These are phyloP conservation scores for Boloria euphrosyne DNA, from an alignment of 2,888 invertebrate species.

Conservation along the genomic window DNA sequence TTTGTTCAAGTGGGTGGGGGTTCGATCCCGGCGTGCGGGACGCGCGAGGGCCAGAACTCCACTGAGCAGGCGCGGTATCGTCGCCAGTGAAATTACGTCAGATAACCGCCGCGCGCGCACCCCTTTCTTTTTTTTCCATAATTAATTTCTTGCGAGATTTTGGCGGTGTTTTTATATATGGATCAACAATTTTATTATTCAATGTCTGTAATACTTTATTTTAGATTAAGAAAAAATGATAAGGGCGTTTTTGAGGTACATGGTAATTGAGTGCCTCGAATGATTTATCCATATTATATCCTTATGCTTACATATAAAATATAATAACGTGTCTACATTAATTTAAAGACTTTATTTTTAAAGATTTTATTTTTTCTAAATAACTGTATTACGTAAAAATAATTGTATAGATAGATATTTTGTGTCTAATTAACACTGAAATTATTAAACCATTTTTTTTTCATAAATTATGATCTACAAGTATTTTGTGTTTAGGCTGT, in stretches of 20 bases:
- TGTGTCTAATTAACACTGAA: not conserved
- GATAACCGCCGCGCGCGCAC: conserved; percentile 65
- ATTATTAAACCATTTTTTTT: not conserved
- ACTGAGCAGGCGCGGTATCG: conserved; percentile 59
- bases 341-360: too few species aligned
- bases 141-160: conserved; percentile 78
- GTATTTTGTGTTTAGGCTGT: conserved; percentile 1
- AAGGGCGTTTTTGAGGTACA: conserved; percentile 11
- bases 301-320: not conserved
- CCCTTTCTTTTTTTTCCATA: conserved; percentile 78
- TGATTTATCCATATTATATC: conserved; percentile 7
- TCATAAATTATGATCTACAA: not conserved
- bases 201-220: conserved; percentile 18
- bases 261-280: conserved; percentile 11
- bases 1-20: conserved; percentile 26
- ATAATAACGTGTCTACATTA: too few species aligned
- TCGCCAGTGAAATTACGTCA: conserved; percentile 71
- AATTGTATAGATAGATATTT: too few species aligned
- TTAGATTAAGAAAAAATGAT: conserved; percentile 23
- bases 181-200: conserved; percentile 29
- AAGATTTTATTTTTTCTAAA: too few species aligned
- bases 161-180: conserved; percentile 58
- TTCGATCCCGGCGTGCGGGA: conserved; percentile 60
- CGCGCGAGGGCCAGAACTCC: conserved; percentile 66
- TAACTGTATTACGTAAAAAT: too few species aligned